Conservation (phyloP, 1,140 invertebrate species). For the Daktulosphaira vitifoliae region DNA sequence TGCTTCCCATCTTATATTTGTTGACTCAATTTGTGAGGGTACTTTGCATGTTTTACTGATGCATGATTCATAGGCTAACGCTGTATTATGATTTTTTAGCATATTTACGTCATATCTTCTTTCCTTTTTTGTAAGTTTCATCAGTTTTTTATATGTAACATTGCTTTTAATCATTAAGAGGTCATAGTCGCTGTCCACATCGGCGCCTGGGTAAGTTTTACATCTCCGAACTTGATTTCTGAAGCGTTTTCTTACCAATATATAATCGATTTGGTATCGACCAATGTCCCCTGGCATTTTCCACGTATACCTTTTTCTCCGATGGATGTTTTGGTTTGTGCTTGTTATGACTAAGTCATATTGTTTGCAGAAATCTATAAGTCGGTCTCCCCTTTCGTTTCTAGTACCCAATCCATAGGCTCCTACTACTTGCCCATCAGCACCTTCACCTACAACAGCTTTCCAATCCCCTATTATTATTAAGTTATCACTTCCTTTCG, state of each 20-base stretch:
- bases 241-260: constrained; percentile 40
- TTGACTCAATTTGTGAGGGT: constrained; percentile 1
- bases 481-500: constrained; percentile 36
- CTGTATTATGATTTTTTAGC: neutral
- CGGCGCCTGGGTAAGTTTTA: constrained; percentile 38
- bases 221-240: constrained; percentile 39
- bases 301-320: constrained; percentile 41
- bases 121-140: constrained; percentile 33
- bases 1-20: constrained; percentile 6
- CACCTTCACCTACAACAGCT: constrained; percentile 38
- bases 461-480: constrained; percentile 40
- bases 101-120: neutral
- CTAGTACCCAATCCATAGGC: constrained; percentile 38
- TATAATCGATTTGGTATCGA: constrained; percentile 43
- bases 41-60: constrained; percentile 23
- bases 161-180: no score
- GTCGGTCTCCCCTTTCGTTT: constrained; percentile 40
- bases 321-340: constrained; percentile 40
- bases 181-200: no score
- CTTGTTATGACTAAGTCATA: constrained; percentile 40
- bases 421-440: constrained; percentile 19
- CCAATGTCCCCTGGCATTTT: constrained; percentile 41
- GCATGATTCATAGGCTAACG: neutral
- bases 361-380: constrained; percentile 41
- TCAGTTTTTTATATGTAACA: no score